Conservation (phyloP, 2,113 vertebrate species). For the Eclectus roratus region DNA sequence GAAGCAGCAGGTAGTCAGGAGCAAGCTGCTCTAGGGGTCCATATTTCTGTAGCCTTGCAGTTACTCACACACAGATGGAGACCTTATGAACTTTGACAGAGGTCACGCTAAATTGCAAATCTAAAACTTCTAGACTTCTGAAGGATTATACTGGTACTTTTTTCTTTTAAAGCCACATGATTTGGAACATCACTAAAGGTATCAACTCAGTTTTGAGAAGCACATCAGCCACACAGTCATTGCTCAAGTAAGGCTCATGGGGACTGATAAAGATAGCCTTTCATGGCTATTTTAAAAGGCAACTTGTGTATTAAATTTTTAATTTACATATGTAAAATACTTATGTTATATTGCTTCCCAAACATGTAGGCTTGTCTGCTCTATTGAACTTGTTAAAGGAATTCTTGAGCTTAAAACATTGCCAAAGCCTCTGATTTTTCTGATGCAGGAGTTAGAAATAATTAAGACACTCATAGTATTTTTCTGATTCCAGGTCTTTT, state of each 20-base stretch:
- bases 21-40: slow-evolving; percentile 88
- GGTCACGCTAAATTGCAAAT: slow-evolving; percentile 81
- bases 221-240: background rate
- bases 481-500: slow-evolving; percentile 63
- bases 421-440: background rate
- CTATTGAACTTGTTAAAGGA: background rate
- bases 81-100: slow-evolving; percentile 91
- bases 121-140: slow-evolving; percentile 60
- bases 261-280: background rate
- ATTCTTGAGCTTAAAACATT: background rate
- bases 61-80: slow-evolving; percentile 92
- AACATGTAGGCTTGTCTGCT: background rate
- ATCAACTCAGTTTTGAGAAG: slow-evolving; percentile 15
- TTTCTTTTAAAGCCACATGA: background rate
- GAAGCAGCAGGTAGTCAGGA: slow-evolving; percentile 96
- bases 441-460: slow-evolving; percentile 16
- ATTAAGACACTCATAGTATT: slow-evolving; percentile 7
- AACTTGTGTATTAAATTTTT: background rate
- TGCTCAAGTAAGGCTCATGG: background rate
- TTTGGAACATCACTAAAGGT: slow-evolving; percentile 31
- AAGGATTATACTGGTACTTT: slow-evolving; percentile 28
- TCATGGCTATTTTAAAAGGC: background rate
- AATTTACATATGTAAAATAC: background rate
- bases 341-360: background rate
- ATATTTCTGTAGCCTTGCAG: slow-evolving; percentile 82